Percentiles rank a stretch among this genome's conserved stretches.
Conservation (phyloP, 2,888 invertebrate genomes). For the Lapara coniferarum region DNA sequence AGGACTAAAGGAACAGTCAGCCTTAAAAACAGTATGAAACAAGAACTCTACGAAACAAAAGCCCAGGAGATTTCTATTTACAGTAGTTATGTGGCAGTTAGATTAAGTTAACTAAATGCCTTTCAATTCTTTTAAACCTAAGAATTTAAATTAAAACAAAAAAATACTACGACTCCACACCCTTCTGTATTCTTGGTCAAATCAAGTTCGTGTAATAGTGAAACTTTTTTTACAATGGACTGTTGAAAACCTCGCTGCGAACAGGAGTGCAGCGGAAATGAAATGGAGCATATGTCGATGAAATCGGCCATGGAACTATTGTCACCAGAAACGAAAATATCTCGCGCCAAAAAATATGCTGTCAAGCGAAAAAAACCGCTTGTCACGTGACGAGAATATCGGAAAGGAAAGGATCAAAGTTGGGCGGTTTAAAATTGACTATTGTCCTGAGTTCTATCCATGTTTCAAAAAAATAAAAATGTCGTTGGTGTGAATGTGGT, state of each 20-base stretch:
- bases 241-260: constrained; percentile 66
- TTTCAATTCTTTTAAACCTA: neutral
- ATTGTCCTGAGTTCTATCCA: neutral
- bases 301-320: constrained; percentile 66
- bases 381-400: constrained; percentile 64
- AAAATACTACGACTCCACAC: constrained; percentile 34
- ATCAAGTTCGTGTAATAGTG: constrained; percentile 81
- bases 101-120: neutral
- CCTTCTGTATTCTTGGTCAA: constrained; percentile 60
- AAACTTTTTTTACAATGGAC: constrained; percentile 73
- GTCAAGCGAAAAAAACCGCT: constrained; percentile 54
- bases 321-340: constrained; percentile 41
- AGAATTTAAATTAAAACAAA: neutral
- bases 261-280: constrained; percentile 76
- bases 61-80: too few relatives aligned
- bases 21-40: too few relatives aligned
- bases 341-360: constrained; percentile 42
- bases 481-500: too few relatives aligned
- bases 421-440: neutral
- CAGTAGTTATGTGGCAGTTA: too few relatives aligned
- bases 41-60: too few relatives aligned
- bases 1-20: too few relatives aligned
- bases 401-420: constrained; percentile 46
- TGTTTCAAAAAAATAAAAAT: too few relatives aligned
- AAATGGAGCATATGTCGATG: constrained; percentile 71